A percentile compares a stretch with the other conserved stretches of the same genome.
These are phyloP conservation scores for Armadillidium nasatum DNA, from an alignment of 1,140 invertebrate species.

Conservation along the genomic window DNA sequence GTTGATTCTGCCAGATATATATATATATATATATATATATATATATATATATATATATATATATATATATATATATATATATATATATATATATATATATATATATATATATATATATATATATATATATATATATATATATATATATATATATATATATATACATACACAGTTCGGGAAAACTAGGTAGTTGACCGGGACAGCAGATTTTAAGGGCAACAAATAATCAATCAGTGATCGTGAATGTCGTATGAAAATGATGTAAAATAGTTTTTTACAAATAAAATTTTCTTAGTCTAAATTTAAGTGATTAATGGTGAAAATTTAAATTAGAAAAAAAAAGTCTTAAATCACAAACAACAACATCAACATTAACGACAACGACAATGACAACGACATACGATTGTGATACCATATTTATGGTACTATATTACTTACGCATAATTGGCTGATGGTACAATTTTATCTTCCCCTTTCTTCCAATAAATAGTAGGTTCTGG, in stretches of 20 bases:
- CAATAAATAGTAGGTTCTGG: background rate
- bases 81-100: background rate
- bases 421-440: slow-evolving; percentile 17
- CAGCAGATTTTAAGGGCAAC: too few species aligned
- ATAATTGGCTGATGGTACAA: slow-evolving; percentile 9
- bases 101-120: background rate
- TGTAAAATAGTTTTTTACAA: too few species aligned
- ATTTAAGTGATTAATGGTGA: too few species aligned
- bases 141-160: background rate
- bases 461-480: slow-evolving; percentile 16
- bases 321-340: too few species aligned
- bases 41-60: slow-evolving; percentile 18
- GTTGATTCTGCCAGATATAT: too few species aligned
- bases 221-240: too few species aligned
- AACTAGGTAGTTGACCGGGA: too few species aligned
- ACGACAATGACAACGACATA: background rate
- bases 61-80: slow-evolving; percentile 13
- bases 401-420: background rate
- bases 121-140: background rate
- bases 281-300: too few species aligned
- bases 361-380: too few species aligned
- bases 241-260: too few species aligned
- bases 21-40: background rate
- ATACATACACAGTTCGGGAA: too few species aligned
- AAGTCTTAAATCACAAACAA: too few species aligned